Base-by-base conservation (phyloP, 2,797 vertebrate genomes). In the Micrastur ruficollis region DNA sequence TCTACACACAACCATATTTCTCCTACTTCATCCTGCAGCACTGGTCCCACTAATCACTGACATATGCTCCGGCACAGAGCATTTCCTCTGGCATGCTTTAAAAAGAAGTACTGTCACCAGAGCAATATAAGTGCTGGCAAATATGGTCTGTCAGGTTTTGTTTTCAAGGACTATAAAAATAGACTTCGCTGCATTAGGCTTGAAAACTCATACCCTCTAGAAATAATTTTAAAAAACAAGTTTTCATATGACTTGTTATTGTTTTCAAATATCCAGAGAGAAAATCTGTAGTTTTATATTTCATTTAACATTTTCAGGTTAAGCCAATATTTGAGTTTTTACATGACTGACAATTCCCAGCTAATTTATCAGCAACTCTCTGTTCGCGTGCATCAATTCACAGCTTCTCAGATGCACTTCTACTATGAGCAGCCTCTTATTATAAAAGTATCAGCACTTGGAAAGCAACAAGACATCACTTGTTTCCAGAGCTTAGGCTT, bases 151-250 rank as follows among this genome's bases (percentile, higher is more conserved):
- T 95, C 88, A 80, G 96, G 70, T 95, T 95, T 94, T 92, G 90
- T 89, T 97, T 96, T 97, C 94, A 87, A 91, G 85, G 89, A 66
- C 73, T 94, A 80, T 86, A 97, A 98, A 98, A 97, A 97, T 56
- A 97, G 96, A 92, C 79, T 76, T 94, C n/a, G 53, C 50, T 59
- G 87, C 65, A 93, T 76, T 91, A 96, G 78, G 71, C 89, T 93
- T 81, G 47, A 87, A 95, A 95, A 96, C 89, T 82, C 94, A 76
- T 84, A 92, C 61, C 92, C 96, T 94, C 80, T 80, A 91, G 86
- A 97, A 97, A 96, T 86, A 86, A 93, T 71, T 93, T 70, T 40
- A 17, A 52, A 95, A 96, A 59, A 84, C 71, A 95, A 86, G 80
- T 95, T 96, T 93, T 93, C 91, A 89, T 38, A 55, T 70, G 73